These are phyloP conservation scores for Hemicordylus capensis DNA, from an alignment of 2,113 vertebrate genomes.

Conservation along the genomic window DNA sequence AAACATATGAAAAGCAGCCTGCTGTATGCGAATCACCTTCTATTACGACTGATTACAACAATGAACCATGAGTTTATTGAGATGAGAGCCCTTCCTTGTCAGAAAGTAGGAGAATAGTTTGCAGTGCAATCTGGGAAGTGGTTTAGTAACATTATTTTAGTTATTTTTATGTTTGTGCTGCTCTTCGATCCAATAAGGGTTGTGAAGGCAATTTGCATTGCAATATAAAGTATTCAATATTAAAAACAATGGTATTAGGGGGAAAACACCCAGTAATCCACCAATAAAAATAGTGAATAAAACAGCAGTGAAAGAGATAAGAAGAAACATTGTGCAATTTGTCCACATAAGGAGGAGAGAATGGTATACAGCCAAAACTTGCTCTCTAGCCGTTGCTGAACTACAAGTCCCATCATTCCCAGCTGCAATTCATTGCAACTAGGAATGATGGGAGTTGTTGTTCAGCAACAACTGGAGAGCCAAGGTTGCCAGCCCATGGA, in stretches of 20 bases:
- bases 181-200: not conserved
- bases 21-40: not conserved
- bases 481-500: too few species aligned
- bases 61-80: not conserved
- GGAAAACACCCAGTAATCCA: too few species aligned
- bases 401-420: too few species aligned
- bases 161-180: not conserved
- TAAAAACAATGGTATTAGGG: too few species aligned
- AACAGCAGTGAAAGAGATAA: not conserved
- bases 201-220: not conserved
- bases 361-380: too few species aligned
- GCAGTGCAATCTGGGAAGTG: not conserved
- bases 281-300: not conserved
- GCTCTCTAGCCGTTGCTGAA: too few species aligned
- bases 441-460: too few species aligned
- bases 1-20: not conserved
- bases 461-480: too few species aligned
- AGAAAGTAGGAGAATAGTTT: not conserved
- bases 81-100: not conserved
- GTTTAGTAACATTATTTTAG: not conserved
- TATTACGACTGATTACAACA: not conserved
- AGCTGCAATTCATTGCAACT: too few species aligned
- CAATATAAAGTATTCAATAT: too few species aligned
- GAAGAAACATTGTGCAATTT: too few species aligned
- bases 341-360: too few species aligned